phyloP scores from a whole-genome alignment of 2,113 vertebrate genomes.

The Tapirus terrestris region DNA sequence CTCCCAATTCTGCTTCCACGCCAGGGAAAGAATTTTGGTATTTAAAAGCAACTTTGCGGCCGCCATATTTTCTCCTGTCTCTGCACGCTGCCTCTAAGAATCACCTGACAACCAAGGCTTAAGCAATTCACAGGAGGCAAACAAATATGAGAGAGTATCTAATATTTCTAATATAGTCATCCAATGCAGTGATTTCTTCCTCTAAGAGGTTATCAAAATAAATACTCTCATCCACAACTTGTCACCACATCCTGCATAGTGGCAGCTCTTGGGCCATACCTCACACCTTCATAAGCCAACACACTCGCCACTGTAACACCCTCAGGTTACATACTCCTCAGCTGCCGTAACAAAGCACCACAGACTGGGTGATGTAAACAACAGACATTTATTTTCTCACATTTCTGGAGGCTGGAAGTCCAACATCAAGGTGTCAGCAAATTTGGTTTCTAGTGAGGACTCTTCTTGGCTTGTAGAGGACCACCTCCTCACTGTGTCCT shows the following conservation, averaged over 20 bases:
- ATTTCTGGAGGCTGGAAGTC: neutral
- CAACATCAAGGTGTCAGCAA: neutral
- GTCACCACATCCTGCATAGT: neutral
- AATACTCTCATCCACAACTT: neutral
- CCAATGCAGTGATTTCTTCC: neutral
- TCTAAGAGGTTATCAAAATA: neutral
- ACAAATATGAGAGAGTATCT: neutral
- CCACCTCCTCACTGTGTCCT: neutral
- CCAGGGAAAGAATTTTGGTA: neutral
- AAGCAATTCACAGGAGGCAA: neutral
- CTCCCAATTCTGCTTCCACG: neutral
- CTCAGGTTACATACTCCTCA: no score
- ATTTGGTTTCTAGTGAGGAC: neutral
- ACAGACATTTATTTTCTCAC: neutral
- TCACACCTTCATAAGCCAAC: neutral
- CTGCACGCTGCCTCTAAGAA: neutral
- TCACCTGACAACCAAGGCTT: neutral
- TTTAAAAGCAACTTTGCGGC: neutral
- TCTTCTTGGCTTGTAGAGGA: neutral
- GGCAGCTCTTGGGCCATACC: rapidly evolving
- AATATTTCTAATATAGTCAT: neutral
- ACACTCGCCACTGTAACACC: rapidly evolving
- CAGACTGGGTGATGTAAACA: neutral
- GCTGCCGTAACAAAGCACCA: neutral
- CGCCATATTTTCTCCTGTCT: neutral